phyloP scores from a whole-genome alignment of 2,888 invertebrate genomes.

The Campopleginae sp. region DNA sequence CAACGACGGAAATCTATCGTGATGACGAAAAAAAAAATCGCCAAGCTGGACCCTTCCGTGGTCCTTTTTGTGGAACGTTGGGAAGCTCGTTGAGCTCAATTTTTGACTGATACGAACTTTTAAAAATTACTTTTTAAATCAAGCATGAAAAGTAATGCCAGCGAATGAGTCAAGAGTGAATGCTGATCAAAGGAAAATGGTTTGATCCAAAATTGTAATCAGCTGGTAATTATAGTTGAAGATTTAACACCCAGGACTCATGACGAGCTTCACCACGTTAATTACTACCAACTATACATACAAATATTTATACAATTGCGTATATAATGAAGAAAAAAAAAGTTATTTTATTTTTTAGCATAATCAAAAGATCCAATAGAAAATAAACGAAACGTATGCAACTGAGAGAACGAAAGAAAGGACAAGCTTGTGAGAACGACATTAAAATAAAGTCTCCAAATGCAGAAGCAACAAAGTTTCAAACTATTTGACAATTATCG shows the following conservation, averaged over 20 bases:
- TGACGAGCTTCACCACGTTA: constrained; percentile 58
- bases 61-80: constrained; percentile 42
- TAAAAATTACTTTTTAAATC: background rate
- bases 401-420: constrained; percentile 52
- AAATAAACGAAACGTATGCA: constrained; percentile 51
- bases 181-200: constrained; percentile 15
- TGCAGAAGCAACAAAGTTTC: constrained; percentile 1
- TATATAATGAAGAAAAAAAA: constrained; percentile 32
- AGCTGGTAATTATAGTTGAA: background rate
- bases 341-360: constrained; percentile 9
- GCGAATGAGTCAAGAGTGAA: background rate
- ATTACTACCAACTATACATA: constrained; percentile 51
- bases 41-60: constrained; percentile 28
- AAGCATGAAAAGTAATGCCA: background rate
- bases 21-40: constrained; percentile 16
- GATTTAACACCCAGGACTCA: constrained; percentile 3
- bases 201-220: background rate
- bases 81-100: constrained; percentile 43
- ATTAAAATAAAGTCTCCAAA: constrained; percentile 39
- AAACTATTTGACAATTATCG: background rate
- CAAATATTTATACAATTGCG: constrained; percentile 44
- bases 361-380: background rate
- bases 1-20: constrained; percentile 62
- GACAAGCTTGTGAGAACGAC: constrained; percentile 61
- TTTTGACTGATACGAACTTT: background rate